Percentiles rank a stretch among this genome's conserved stretches.
phyloP scores from a whole-genome alignment of 2,797 vertebrate genomes.

The Girardinus metallicus region DNA sequence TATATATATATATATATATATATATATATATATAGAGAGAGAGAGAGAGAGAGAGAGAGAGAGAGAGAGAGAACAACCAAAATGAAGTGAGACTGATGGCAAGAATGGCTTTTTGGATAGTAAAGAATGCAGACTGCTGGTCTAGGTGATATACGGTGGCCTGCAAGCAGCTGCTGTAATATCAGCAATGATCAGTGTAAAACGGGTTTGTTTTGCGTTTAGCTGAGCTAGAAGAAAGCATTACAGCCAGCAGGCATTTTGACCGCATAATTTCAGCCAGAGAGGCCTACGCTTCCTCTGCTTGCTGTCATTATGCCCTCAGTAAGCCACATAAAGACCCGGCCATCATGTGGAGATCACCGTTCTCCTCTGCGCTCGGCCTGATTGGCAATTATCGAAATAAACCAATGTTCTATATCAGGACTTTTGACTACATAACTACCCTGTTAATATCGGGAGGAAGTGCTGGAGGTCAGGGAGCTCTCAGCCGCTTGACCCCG shows the following conservation, averaged over 20 bases:
- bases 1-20: too few species aligned
- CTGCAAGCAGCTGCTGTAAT: slow-evolving; percentile 24
- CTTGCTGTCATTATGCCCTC: slow-evolving; percentile 80
- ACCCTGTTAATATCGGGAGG: slow-evolving; percentile 88
- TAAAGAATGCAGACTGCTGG: background rate
- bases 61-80: too few species aligned
- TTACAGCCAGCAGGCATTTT: slow-evolving; percentile 79
- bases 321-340: slow-evolving; percentile 78
- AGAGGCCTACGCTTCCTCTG: slow-evolving; percentile 79
- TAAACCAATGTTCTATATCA: slow-evolving; percentile 90
- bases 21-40: too few species aligned
- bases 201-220: slow-evolving; percentile 64
- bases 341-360: slow-evolving; percentile 66
- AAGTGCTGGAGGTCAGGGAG: slow-evolving; percentile 90
- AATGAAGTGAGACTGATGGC: background rate
- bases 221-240: slow-evolving; percentile 75
- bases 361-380: slow-evolving; percentile 60
- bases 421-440: slow-evolving; percentile 82
- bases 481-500: slow-evolving; percentile 87
- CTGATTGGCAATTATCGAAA: slow-evolving; percentile 83
- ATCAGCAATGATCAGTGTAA: slow-evolving; percentile 60
- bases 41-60: too few species aligned
- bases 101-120: background rate
- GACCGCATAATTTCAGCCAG: slow-evolving; percentile 77
- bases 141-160: background rate